phyloP scores from a whole-genome alignment of 30 jellyfish, hydroid and myxozoan species.

The Aurelia sp. region DNA sequence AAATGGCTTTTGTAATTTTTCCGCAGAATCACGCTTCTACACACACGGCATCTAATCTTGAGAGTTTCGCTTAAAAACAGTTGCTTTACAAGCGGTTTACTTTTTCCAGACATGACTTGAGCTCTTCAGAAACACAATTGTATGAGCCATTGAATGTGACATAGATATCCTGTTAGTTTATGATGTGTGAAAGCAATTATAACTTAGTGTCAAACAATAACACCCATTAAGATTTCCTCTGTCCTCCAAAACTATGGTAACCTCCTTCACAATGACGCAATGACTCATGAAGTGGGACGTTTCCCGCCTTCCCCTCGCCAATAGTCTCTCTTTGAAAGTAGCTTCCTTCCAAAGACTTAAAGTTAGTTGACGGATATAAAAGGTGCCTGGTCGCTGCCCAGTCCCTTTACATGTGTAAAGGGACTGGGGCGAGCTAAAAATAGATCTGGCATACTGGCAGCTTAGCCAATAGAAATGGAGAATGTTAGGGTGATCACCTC shows the following conservation, averaged over 20 bases:
- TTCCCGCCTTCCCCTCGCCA: slow-evolving; percentile 1
- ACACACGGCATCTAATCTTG: neutral
- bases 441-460: too few relatives aligned
- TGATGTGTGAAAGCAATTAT: neutral
- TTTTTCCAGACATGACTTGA: neutral
- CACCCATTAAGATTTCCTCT: neutral
- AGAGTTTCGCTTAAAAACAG: neutral
- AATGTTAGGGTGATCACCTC: too few relatives aligned
- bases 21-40: neutral
- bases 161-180: too few relatives aligned
- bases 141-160: too few relatives aligned
- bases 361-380: too few relatives aligned
- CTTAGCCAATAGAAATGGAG: too few relatives aligned
- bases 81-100: neutral
- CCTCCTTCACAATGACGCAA: neutral
- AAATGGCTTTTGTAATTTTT: neutral
- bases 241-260: too few relatives aligned
- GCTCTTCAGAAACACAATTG: neutral
- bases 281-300: neutral
- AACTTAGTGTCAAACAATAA: neutral
- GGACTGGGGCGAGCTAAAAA: too few relatives aligned
- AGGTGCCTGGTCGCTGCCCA: too few relatives aligned
- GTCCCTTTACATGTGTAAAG: too few relatives aligned
- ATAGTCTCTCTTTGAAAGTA: neutral
- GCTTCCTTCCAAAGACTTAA: neutral